Base-by-base conservation (phyloP, 37 sponge, comb jelly and placozoan species). In the Crambe crambe region DNA sequence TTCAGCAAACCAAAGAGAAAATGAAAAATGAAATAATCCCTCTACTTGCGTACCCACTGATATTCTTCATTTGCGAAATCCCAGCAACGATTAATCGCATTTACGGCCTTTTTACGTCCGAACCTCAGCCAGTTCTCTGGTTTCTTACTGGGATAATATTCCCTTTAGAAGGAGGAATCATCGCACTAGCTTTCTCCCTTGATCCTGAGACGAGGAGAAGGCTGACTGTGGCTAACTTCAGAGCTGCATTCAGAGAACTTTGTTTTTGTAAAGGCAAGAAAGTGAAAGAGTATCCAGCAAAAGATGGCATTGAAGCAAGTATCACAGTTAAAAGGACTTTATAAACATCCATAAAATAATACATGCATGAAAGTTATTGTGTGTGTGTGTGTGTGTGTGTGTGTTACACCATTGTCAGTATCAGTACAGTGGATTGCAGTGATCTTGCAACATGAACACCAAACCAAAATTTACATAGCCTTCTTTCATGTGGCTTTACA, bases 71-170 rank as follows among this genome's bases (percentile, higher is more conserved):
- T 21, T 25, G 77, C 59, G 61, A 78, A 60, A 20, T 85, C 6
- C 25, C 77, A 29, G 72, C 78, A 1, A 32, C 77, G 2, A 62
- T 85, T 26, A 90, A 90, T 56, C 56, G 86, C 5, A 70, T 85
- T 4, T 72, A 84, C 40, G 62, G 57, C 32, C 15, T 56, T 2
- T 54, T 60, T 2, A 21, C 1, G n/a, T 74, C 70, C 23, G 43
- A 42, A 1, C 86, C 90, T 21, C n/a, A 37, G 12, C 38, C 43
- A 9, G 44, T 57, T 23, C 82, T 90, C 39, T 90, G 81, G 77
- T 29, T 60, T 1, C 78, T 85, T n/a, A 77, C 85, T 21, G 81
- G 81, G 6, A 29, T 78, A 20, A 1, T 36, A 37, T 68, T 65
- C 25, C 80, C 68, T 15, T 66, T 86, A 0, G 37, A 34, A 73